Conservation (phyloP, 1,140 invertebrate species). For the Asobara japonica region DNA sequence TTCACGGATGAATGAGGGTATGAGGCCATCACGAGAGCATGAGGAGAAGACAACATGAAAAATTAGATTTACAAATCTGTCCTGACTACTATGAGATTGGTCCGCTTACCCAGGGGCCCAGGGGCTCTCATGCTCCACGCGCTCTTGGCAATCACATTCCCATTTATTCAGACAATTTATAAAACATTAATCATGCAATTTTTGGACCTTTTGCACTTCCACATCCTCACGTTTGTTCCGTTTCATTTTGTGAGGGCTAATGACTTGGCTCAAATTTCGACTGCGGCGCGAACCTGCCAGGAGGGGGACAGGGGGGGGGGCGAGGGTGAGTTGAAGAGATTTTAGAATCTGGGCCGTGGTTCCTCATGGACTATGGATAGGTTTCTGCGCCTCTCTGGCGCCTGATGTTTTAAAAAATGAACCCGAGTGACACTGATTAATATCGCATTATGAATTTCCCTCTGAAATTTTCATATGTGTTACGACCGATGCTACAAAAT, state of each 20-base stretch:
- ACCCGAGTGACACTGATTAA: slow-evolving; percentile 28
- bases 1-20: slow-evolving; percentile 17
- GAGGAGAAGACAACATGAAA: slow-evolving; percentile 55
- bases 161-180: slow-evolving; percentile 24
- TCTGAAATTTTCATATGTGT: background rate
- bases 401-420: slow-evolving; percentile 61
- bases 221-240: background rate
- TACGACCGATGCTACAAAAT: too few species aligned
- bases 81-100: slow-evolving; percentile 53
- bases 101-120: slow-evolving; percentile 1
- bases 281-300: background rate
- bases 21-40: background rate
- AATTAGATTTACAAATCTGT: slow-evolving; percentile 62
- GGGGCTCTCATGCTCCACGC: slow-evolving; percentile 9
- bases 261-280: slow-evolving; percentile 11
- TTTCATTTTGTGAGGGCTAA: slow-evolving; percentile 18
- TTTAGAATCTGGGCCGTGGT: slow-evolving; percentile 23
- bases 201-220: background rate
- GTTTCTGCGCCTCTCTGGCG: slow-evolving; percentile 55
- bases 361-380: background rate
- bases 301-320: background rate
- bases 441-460: background rate
- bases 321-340: slow-evolving; percentile 9
- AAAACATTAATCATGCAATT: slow-evolving; percentile 31
- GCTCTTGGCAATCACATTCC: slow-evolving; percentile 29